phyloP scores from a whole-genome alignment of 1,140 invertebrate genomes.

The Drosophila melanogaster region DNA sequence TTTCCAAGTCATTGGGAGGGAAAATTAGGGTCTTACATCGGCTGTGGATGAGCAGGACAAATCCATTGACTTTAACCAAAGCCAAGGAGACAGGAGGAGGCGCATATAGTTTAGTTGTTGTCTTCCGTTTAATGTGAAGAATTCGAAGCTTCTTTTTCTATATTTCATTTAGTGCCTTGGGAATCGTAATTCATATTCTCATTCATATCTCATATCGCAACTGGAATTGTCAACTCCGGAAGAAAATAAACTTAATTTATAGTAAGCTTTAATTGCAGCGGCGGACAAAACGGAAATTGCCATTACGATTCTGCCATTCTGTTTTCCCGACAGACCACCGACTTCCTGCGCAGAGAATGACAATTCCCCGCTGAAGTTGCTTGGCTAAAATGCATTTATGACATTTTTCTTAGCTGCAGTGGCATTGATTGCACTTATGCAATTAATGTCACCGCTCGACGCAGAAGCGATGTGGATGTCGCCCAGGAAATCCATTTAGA shows the following conservation, averaged over 20 bases:
- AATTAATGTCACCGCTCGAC: slow-evolving; percentile 63
- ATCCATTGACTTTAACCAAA: slow-evolving; percentile 5
- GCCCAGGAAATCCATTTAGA: slow-evolving; percentile 66
- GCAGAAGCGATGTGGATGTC: slow-evolving; percentile 40
- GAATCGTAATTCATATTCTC: too few relatives aligned
- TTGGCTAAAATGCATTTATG: slow-evolving; percentile 44
- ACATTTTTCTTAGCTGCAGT: slow-evolving; percentile 26
- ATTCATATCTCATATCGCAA: neutral
- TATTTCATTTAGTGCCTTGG: too few relatives aligned
- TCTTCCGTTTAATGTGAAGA: neutral
- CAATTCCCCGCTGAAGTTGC: slow-evolving; percentile 15
- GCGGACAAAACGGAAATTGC: slow-evolving; percentile 22
- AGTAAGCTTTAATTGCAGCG: slow-evolving; percentile 26
- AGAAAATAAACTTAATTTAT: slow-evolving; percentile 23
- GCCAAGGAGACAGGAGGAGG: neutral
- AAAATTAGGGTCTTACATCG: slow-evolving; percentile 17
- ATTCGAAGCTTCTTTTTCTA: too few relatives aligned
- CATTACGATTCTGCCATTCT: slow-evolving; percentile 17
- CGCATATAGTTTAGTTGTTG: neutral
- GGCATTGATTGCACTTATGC: slow-evolving; percentile 71
- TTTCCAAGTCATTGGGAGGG: slow-evolving; percentile 6
- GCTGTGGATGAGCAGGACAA: neutral
- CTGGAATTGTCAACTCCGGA: neutral
- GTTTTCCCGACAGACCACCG: neutral
- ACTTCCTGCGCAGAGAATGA: slow-evolving; percentile 1